Conservation (phyloP, 2,797 vertebrate species). For the Allenopithecus nigroviridis region DNA sequence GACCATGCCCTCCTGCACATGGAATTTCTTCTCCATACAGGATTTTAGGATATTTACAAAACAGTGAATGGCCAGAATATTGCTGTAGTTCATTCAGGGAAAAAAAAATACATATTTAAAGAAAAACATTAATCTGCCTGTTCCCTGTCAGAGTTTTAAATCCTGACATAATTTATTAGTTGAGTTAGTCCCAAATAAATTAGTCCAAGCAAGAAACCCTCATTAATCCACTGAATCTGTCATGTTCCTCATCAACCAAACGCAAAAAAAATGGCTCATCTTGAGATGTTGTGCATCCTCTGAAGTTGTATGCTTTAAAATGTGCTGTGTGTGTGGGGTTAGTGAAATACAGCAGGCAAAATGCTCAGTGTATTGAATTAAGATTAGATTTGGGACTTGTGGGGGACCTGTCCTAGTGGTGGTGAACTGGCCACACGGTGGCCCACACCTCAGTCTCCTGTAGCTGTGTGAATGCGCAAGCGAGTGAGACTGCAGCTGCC, state of each 20-base stretch:
- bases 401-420: background rate
- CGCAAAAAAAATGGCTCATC: background rate
- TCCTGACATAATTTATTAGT: conserved; percentile 39
- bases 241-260: background rate
- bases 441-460: background rate
- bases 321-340: background rate
- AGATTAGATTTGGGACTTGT: conserved; percentile 33
- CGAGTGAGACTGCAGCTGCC: conserved; percentile 33
- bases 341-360: conserved; percentile 1
- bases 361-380: background rate
- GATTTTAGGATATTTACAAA: conserved; percentile 44
- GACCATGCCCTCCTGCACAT: background rate
- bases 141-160: conserved; percentile 45
- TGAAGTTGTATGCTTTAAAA: background rate
- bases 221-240: background rate
- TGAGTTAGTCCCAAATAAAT: background rate
- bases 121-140: background rate
- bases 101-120: background rate
- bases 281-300: background rate
- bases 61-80: background rate
- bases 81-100: background rate
- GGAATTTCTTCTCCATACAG: background rate
- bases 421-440: background rate
- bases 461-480: background rate
- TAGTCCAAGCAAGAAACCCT: background rate